Conservation (phyloP, 2,113 vertebrate genomes). For the Orientallactaga bullata region DNA sequence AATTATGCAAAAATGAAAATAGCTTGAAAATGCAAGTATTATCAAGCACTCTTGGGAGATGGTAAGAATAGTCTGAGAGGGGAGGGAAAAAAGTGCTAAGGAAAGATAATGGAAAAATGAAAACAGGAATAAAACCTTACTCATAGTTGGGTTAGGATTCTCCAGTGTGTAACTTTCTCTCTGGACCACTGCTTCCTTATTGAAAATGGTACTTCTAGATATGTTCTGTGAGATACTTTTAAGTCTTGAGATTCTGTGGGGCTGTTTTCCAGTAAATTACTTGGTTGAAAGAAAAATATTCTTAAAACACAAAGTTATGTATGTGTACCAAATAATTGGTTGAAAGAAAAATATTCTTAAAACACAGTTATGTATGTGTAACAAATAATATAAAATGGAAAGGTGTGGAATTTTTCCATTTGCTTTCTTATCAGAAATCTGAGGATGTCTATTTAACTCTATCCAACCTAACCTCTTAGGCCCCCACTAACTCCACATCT, state of each 20-base stretch:
- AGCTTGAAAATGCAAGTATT: slow-evolving; percentile 46
- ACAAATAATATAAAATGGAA: not conserved
- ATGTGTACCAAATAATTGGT: not conserved
- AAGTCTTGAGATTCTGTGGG: not conserved
- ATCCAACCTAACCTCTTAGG: not conserved
- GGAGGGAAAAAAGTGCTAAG: not conserved
- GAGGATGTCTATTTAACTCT: not conserved
- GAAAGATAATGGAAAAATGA: slow-evolving; percentile 4
- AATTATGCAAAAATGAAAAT: slow-evolving; percentile 59
- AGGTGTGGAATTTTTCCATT: not conserved
- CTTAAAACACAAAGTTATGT: not conserved
- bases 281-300: not conserved
- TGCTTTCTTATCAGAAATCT: not conserved
- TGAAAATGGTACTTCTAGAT: not conserved
- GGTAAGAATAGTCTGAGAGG: slow-evolving; percentile 34
- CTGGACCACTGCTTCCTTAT: not conserved
- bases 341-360: not conserved
- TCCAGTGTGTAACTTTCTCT: not conserved
- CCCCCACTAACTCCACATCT: not conserved
- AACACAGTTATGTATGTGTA: not conserved
- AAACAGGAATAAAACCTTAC: not conserved
- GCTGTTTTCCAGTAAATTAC: not conserved
- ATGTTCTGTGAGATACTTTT: not conserved
- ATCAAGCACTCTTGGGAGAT: slow-evolving; percentile 64
- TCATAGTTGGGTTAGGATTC: not conserved